Conservation (phyloP, 1,140 invertebrate genomes). For the Philotrypesis tridentata region DNA sequence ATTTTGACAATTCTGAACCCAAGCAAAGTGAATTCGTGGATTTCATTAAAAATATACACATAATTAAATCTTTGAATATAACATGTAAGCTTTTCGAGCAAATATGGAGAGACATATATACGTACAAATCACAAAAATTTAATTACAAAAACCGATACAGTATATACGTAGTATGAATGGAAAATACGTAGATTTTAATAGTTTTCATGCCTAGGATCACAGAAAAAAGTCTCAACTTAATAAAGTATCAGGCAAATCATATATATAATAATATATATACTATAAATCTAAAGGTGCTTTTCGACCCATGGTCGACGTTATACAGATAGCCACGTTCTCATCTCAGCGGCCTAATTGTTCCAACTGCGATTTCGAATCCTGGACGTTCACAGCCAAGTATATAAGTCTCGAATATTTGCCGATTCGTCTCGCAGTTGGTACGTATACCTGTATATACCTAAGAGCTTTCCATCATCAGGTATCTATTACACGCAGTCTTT, state of each 20-base stretch:
- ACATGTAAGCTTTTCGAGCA: too few relatives aligned
- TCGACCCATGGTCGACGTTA: constrained; percentile 9
- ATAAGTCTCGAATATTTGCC: neutral
- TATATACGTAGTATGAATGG: too few relatives aligned
- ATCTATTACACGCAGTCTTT: neutral
- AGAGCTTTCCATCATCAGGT: neutral
- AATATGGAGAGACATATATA: too few relatives aligned
- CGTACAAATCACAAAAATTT: too few relatives aligned
- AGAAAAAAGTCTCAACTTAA: constrained; percentile 21
- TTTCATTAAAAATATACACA: too few relatives aligned
- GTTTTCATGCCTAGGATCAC: constrained; percentile 39
- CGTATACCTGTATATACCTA: too few relatives aligned
- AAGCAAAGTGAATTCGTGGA: too few relatives aligned
- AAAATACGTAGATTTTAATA: neutral
- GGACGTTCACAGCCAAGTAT: too few relatives aligned
- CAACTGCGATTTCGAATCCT: neutral
- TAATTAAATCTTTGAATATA: too few relatives aligned
- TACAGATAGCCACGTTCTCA: constrained; percentile 28
- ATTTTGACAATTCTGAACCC: too few relatives aligned
- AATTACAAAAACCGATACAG: too few relatives aligned
- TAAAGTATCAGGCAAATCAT: constrained; percentile 36
- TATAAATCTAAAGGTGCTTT: constrained; percentile 42
- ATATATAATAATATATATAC: constrained; percentile 10
- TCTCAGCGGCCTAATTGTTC: neutral
- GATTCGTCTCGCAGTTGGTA: neutral